Evolutionary conservation across 2,888 invertebrate species (phyloP).

Genomic region (Diarsia dahlii): DNA sequence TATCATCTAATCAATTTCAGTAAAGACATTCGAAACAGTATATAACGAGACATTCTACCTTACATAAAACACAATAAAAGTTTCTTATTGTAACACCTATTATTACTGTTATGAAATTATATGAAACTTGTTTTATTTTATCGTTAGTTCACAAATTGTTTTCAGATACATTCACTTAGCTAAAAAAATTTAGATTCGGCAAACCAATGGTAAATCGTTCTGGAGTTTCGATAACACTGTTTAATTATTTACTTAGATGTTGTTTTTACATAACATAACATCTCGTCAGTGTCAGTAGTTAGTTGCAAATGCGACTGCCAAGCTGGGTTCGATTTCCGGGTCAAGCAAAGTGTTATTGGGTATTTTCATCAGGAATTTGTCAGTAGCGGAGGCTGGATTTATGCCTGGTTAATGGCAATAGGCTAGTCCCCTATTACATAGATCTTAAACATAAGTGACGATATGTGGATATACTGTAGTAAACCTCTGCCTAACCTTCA

Average conservation of each 20-base stretch:
- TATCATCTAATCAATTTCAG: not conserved
- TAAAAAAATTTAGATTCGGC: not conserved
- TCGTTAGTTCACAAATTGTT: not conserved
- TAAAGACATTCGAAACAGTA: not conserved
- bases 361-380: no score
- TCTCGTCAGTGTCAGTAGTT: no score
- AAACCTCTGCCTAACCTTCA: no score
- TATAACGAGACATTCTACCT: constrained; percentile 14
- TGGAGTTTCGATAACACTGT: not conserved
- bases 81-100: constrained; percentile 31
- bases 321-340: no score
- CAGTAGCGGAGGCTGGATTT: no score
- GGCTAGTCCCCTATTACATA: no score
- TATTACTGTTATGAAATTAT: constrained; percentile 21
- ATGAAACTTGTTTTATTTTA: constrained; percentile 20
- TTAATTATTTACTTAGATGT: not conserved
- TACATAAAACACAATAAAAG: constrained; percentile 27
- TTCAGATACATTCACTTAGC: constrained; percentile 7
- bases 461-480: no score
- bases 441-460: no score
- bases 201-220: not conserved
- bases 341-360: no score
- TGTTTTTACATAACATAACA: not conserved
- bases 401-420: no score
- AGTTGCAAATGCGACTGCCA: no score